phyloP scores from a whole-genome alignment of 2,888 invertebrate genomes.

The Lepidocyrtoides sp. region DNA sequence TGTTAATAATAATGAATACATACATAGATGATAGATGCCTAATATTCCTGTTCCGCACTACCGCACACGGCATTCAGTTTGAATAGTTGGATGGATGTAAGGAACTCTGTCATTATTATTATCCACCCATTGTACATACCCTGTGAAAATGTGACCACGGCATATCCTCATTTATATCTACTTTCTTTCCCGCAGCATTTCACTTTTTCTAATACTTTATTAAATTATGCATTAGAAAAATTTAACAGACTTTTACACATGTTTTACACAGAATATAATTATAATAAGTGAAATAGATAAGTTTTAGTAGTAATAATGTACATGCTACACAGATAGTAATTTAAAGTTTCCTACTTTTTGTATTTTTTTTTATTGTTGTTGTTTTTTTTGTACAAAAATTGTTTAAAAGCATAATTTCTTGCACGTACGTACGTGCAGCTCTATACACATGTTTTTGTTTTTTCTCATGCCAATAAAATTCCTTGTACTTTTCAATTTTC shows the following conservation, averaged over 20 bases:
- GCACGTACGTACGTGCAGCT: neutral
- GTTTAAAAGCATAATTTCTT: conserved; percentile 24
- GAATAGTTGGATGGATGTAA: too few relatives aligned
- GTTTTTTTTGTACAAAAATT: neutral
- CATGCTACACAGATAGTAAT: too few relatives aligned
- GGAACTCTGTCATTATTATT: conserved; percentile 58
- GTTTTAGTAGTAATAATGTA: too few relatives aligned
- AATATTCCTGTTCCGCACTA: conserved; percentile 60
- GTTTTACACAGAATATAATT: too few relatives aligned
- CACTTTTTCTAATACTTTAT: too few relatives aligned
- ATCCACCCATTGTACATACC: too few relatives aligned
- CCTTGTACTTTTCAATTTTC: conserved; percentile 37
- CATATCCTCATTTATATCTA: conserved; percentile 2
- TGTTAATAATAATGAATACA: neutral
- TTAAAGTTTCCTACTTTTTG: too few relatives aligned
- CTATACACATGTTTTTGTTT: conserved; percentile 26
- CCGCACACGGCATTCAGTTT: conserved; percentile 16
- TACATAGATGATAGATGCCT: too few relatives aligned
- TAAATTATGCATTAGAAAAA: conserved; percentile 32
- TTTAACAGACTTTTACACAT: conserved; percentile 48
- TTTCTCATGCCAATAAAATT: conserved; percentile 26
- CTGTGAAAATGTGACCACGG: conserved; percentile 51
- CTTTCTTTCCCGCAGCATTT: conserved; percentile 13
- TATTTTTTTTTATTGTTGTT: conserved; percentile 28
- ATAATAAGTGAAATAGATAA: neutral